These are phyloP conservation scores for Nebria ingens DNA, from an alignment of 1,140 invertebrate species.

Conservation along the genomic window DNA sequence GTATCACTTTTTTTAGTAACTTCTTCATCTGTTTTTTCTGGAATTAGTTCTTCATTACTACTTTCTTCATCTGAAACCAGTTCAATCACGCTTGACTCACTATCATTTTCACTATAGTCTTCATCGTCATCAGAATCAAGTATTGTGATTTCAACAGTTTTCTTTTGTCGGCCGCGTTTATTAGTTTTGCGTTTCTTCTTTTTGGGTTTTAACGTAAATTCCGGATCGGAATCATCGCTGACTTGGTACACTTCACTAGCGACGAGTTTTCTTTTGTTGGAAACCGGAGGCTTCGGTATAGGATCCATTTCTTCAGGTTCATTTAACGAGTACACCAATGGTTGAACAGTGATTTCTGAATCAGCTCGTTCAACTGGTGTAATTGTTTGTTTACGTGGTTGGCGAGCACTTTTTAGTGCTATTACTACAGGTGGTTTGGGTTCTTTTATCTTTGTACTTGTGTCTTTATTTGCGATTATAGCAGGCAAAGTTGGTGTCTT, in stretches of 20 bases:
- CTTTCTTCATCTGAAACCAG: background rate
- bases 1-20: background rate
- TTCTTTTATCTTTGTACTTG: conserved; percentile 13
- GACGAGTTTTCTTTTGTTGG: background rate
- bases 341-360: conserved; percentile 14
- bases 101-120: background rate
- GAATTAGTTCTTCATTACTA: background rate
- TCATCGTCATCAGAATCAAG: background rate
- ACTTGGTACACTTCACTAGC: background rate
- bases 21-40: background rate
- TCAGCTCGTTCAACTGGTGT: conserved; percentile 10
- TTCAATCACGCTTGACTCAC: background rate
- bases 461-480: conserved; percentile 3
- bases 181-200: background rate
- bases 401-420: conserved; percentile 9
- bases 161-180: background rate
- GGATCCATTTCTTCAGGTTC: background rate
- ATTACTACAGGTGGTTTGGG: conserved; percentile 10
- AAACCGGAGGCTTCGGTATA: background rate
- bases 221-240: conserved; percentile 2
- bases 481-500: background rate
- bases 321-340: background rate
- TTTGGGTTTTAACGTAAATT: background rate
- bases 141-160: background rate
- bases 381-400: conserved; percentile 16